A percentile compares a stretch with the other conserved stretches of the same genome.
These are phyloP conservation scores for Emydura subglobosa DNA, from an alignment of 2,113 vertebrate species.

Conservation along the genomic window DNA sequence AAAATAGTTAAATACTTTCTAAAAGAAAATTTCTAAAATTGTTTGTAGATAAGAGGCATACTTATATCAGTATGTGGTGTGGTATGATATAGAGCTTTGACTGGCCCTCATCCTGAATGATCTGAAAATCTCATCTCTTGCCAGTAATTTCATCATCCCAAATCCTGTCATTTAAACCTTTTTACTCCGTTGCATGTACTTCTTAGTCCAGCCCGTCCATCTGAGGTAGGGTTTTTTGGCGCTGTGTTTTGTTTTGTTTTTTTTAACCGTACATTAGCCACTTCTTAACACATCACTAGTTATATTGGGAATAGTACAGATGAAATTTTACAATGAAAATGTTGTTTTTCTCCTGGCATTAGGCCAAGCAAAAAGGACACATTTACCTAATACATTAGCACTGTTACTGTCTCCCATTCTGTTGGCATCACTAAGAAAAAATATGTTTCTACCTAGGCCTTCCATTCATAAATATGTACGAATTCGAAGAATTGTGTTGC, in stretches of 20 bases:
- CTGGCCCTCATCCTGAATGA: neutral
- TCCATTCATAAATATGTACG: neutral
- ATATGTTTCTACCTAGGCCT: neutral
- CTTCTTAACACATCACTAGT: neutral
- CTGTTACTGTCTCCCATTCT: neutral
- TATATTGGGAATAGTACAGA: rapidly evolving
- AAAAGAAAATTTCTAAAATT: neutral
- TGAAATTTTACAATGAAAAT: slow-evolving; percentile 5
- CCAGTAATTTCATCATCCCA: neutral
- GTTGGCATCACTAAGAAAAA: neutral
- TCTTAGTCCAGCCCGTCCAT: rapidly evolving
- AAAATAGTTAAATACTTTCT: neutral
- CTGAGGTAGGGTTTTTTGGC: neutral
- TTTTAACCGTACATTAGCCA: neutral
- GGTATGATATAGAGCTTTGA: neutral
- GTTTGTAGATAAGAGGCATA: neutral
- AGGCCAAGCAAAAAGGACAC: neutral
- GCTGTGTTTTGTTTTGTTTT: neutral
- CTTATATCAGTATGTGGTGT: neutral
- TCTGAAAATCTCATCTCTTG: neutral
- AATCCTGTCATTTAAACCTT: neutral
- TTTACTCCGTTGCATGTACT: neutral
- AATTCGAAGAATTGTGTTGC: neutral
- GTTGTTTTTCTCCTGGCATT: neutral
- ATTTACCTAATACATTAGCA: neutral